Conservation (phyloP, 2,888 invertebrate genomes). For the Drosophila quinaria region DNA sequence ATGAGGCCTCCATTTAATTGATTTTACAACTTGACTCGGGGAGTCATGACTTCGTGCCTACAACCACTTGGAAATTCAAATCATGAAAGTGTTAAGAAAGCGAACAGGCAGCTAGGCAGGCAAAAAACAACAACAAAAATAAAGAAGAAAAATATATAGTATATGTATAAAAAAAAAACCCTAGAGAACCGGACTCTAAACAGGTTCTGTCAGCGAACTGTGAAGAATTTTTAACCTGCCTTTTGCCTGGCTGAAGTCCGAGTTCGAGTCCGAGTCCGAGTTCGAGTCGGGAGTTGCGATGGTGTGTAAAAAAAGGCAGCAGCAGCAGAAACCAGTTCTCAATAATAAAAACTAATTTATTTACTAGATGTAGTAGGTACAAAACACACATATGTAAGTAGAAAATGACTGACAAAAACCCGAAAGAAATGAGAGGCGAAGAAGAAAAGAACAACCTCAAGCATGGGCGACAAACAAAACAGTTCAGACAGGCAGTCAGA, state of each 20-base stretch:
- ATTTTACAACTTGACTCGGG: conserved; percentile 55
- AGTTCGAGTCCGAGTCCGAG: conserved; percentile 1
- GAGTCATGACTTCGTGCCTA: conserved; percentile 28
- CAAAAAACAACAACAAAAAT: conserved; percentile 18
- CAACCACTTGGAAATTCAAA: conserved; percentile 63
- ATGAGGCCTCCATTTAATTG: conserved; percentile 68
- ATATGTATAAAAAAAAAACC: conserved; percentile 31
- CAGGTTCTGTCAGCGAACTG: conserved; percentile 78
- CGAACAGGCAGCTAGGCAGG: conserved; percentile 33
- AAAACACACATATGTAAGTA: conserved; percentile 52
- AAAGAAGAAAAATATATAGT: neutral
- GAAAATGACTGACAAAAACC: conserved; percentile 33
- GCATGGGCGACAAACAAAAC: conserved; percentile 52
- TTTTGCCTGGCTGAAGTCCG: conserved; percentile 32
- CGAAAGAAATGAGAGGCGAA: neutral
- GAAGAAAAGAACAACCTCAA: conserved; percentile 32
- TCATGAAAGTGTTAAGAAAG: conserved; percentile 78
- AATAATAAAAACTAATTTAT: conserved; percentile 81
- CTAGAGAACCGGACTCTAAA: conserved; percentile 67
- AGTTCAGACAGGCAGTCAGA: conserved; percentile 19
- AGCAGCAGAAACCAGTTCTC: conserved; percentile 68
- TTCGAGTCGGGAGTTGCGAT: conserved; percentile 29
- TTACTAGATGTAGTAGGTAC: conserved; percentile 79
- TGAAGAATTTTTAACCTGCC: conserved; percentile 72
- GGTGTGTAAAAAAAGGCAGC: conserved; percentile 29